Base-by-base conservation (phyloP, 2,888 invertebrate species). In the Tenthredo notha region DNA sequence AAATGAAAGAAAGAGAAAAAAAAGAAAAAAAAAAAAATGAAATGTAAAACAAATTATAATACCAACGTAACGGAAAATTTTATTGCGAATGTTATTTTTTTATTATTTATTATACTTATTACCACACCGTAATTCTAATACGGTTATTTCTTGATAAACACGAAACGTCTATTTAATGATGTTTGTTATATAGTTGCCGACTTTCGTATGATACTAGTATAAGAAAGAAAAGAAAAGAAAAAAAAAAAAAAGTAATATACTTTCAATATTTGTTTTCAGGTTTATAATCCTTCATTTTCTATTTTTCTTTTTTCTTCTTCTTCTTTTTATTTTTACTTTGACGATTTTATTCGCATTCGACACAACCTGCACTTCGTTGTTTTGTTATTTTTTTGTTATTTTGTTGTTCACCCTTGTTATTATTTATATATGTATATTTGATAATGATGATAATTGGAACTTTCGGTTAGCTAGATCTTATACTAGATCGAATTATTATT, bases 401-500 rank as follows among this genome's bases (percentile, higher is more conserved):
- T 37, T 37, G 0, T 37, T 37, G 37, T 47, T 47, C n/a, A 58
- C 21, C n/a, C 9, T 58, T 21, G n/a, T 58, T 58, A 9, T 58
- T 58, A 58, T 58, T 58, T 2, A 12, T 29, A 6, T 54, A 7
- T 54, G n/a, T 54, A n/a, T 54, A 50, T 54, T 54, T n/a, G 7
- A 7, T 54, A n/a, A 54, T n/a, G n/a, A 54, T 15, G 21, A 65
- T 65, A 7, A 54, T 7, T 15, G 15, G 12, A 3, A 12, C 0
- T 6, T 15, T 75, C 75, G 75, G 75, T 47, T 75, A 47, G 75
- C 47, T 75, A n/a, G 33, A 54, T 54, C 37, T n/a, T 3, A 33
- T 78, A 18, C 29, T 54, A 18, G 50, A 54, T n/a, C 18, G 78
- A 75, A 75, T 47, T 47, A n/a, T 29, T 21, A 78, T 78, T 37